Evolutionary conservation across 2,888 invertebrate species (phyloP), one percentile per base, ranked within the genome.

Genomic region (Catocala fraxini): DNA sequence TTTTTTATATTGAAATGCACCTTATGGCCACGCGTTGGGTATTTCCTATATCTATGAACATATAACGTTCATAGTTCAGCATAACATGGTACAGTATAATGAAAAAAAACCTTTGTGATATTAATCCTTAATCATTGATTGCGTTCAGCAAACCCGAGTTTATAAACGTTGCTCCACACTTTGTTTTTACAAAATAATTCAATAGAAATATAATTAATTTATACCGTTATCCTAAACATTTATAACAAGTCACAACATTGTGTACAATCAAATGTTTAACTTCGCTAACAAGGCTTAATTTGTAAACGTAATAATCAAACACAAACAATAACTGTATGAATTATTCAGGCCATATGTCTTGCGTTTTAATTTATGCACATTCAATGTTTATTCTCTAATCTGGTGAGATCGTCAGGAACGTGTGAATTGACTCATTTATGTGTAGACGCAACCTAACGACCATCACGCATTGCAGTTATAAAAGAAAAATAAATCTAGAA

Each of bases 351-450:
- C 61, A 59, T 60, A 43, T 58, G 60, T 64, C 65, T 75, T 63
- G 9, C 13, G 42, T 73, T 73, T 68, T 73, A 75, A 73, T 75
- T 64, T 69, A 73, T 77, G 71, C 71, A 45, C 58, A 63, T 72
- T 69, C 56, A 60, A 57, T 74, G 64, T 73, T 73, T 66, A 62
- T 54, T 49, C 41, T 33, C 9, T 11, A 35, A 35, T 34, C 45
- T 45, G 25, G 25, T 3, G n/a, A 12, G 42, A 5, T 39, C 35
- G 35, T 7, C 11, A 25, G 42, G 42, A 11, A 42, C n/a, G 42
- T 42, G 42, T 42, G 42, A 42, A 42, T 0, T 0, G 9, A 0
- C 46, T 48, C 9, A 48, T 34, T 33, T 33, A 33, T 11, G 25
- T 25, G 25, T 25, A 1, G 3, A 25, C 25, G 25, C 4, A 4